Conservation (phyloP, 2,888 invertebrate species). For the Sarcophaga variegata region DNA sequence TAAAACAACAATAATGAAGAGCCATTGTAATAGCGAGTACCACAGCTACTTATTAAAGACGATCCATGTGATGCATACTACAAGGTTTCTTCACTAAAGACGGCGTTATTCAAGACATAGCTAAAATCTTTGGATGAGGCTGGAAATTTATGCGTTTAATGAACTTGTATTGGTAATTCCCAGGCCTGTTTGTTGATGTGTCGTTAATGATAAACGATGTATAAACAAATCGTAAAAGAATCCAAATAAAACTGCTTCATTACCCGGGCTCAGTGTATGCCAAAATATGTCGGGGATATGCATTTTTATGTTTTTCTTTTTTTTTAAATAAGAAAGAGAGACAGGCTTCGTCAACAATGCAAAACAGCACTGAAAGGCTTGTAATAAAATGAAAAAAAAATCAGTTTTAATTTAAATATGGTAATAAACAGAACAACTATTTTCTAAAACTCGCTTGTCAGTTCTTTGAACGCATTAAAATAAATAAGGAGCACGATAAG, state of each 20-base stretch:
- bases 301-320: not conserved
- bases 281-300: not conserved
- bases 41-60: not conserved
- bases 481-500: not conserved
- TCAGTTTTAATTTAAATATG: slow-evolving; percentile 31
- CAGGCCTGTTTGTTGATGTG: slow-evolving; percentile 26
- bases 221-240: slow-evolving; percentile 20
- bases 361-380: not conserved
- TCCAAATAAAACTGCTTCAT: not conserved
- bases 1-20: slow-evolving; percentile 33
- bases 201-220: slow-evolving; percentile 42
- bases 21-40: slow-evolving; percentile 5
- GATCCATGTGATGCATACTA: not conserved
- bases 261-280: not conserved
- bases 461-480: slow-evolving; percentile 46
- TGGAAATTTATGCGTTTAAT: slow-evolving; percentile 66
- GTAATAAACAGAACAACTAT: not conserved
- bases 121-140: not conserved
- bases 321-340: no score
- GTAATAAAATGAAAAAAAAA: slow-evolving; percentile 3
- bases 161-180: slow-evolving; percentile 51
- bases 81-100: not conserved
- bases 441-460: slow-evolving; percentile 24
- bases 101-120: slow-evolving; percentile 25
- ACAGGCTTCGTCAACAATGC: not conserved